A percentile compares a stretch with the other conserved stretches of the same genome.
Conservation (phyloP, 2,888 invertebrate species). For the Malachius bipustulatus region DNA sequence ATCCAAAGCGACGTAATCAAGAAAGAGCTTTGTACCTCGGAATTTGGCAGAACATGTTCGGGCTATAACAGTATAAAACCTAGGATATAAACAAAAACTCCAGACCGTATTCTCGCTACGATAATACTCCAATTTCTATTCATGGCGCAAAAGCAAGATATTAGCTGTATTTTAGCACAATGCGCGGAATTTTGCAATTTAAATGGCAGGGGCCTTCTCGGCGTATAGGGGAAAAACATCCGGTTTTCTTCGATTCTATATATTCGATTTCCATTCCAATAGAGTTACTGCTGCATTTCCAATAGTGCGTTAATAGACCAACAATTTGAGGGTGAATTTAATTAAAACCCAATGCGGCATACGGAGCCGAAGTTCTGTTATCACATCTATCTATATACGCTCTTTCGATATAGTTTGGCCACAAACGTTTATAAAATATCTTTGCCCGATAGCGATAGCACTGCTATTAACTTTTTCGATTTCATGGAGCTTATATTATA, state of each 20-base stretch:
- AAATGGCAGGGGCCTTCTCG: slow-evolving; percentile 22
- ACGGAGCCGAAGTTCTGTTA: too few relatives aligned
- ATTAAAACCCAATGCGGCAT: too few relatives aligned
- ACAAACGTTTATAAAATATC: too few relatives aligned
- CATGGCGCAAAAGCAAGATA: slow-evolving; percentile 30
- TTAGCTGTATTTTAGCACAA: slow-evolving; percentile 29
- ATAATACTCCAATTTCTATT: slow-evolving; percentile 31
- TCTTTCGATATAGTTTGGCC: too few relatives aligned
- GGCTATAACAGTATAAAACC: slow-evolving; percentile 2
- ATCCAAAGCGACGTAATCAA: too few relatives aligned
- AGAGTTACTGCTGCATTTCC: slow-evolving; percentile 13
- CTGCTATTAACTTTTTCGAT: too few relatives aligned
- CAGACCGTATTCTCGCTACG: slow-evolving; percentile 6
- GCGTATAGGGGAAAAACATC: slow-evolving; percentile 3
- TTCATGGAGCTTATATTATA: too few relatives aligned
- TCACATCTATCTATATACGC: too few relatives aligned
- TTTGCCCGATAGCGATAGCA: too few relatives aligned
- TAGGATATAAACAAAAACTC: slow-evolving; percentile 9
- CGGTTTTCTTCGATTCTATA: slow-evolving; percentile 1
- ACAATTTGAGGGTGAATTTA: slow-evolving; percentile 21
- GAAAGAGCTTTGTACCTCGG: too few relatives aligned
- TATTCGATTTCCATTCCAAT: slow-evolving; percentile 19
- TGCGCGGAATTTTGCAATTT: slow-evolving; percentile 29
- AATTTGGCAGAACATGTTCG: too few relatives aligned
- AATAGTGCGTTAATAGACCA: slow-evolving; percentile 21